Conservation (phyloP, 1,140 invertebrate species). For the Brachystomella parvula region DNA sequence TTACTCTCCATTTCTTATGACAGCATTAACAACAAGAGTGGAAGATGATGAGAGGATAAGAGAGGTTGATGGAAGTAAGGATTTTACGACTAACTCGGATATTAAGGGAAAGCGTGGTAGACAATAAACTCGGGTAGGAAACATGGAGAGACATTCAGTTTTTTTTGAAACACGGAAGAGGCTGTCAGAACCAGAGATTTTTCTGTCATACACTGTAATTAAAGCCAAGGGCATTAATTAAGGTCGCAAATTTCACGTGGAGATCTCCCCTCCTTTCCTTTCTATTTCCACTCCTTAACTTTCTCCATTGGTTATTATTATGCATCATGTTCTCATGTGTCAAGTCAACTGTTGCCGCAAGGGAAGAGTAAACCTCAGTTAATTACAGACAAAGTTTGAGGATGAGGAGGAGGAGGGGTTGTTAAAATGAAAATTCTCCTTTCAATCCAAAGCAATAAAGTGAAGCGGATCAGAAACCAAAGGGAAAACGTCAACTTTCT, state of each 20-base stretch:
- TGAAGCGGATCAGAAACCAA: too few relatives aligned
- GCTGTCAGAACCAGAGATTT: constrained; percentile 31
- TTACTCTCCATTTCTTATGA: too few relatives aligned
- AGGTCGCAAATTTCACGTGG: constrained; percentile 26
- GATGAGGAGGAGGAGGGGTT: too few relatives aligned
- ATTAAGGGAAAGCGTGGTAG: constrained; percentile 12
- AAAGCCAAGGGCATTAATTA: constrained; percentile 29
- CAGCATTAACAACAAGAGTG: not conserved
- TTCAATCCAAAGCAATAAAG: too few relatives aligned
- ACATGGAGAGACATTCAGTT: not conserved
- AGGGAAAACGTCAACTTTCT: too few relatives aligned
- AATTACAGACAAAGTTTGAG: too few relatives aligned
- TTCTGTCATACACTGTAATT: constrained; percentile 23
- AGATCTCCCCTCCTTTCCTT: not conserved
- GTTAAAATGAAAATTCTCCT: too few relatives aligned
- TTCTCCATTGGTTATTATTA: too few relatives aligned
- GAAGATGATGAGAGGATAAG: not conserved
- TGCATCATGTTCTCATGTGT: too few relatives aligned
- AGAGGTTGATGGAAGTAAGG: not conserved
- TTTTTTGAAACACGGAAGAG: constrained; percentile 9
- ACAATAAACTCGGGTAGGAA: constrained; percentile 10
- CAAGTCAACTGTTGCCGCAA: too few relatives aligned
- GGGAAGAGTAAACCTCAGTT: too few relatives aligned
- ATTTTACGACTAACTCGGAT: not conserved
- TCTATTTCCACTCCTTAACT: not conserved